These are phyloP conservation scores for Papilio xuthus DNA, from an alignment of 1,140 invertebrate species.

Conservation along the genomic window DNA sequence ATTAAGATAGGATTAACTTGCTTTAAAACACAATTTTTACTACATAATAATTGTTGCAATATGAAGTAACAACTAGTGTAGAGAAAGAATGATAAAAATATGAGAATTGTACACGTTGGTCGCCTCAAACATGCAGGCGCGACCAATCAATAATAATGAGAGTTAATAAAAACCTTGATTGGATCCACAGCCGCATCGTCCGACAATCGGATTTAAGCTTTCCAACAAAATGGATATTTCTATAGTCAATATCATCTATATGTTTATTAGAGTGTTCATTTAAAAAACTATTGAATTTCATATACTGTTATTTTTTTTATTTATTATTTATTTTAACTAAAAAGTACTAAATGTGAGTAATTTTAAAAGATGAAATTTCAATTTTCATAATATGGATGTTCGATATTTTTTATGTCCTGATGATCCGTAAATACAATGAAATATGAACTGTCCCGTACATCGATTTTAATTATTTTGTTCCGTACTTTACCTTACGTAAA, in stretches of 20 bases:
- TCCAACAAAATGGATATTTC: constrained; percentile 48
- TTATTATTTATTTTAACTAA: not conserved
- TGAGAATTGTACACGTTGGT: not conserved
- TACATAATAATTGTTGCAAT: not conserved
- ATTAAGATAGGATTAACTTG: too few relatives aligned
- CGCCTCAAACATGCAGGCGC: constrained; percentile 40
- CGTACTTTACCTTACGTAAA: not conserved
- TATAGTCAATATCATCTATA: constrained; percentile 32
- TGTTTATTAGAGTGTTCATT: constrained; percentile 19
- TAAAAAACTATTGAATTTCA: constrained; percentile 2
- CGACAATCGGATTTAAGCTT: constrained; percentile 62
- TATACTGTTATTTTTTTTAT: not conserved
- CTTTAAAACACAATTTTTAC: not conserved
- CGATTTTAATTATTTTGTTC: not conserved
- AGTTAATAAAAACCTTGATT: constrained; percentile 67
- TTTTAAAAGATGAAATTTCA: not conserved
- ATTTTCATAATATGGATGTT: not conserved
- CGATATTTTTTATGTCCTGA: not conserved
- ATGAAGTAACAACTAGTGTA: not conserved
- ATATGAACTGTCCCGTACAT: not conserved
- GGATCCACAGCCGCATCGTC: constrained; percentile 47
- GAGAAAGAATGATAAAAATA: not conserved
- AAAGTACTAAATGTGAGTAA: not conserved
- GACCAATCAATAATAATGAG: constrained; percentile 62
- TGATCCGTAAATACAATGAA: not conserved